phyloP scores from a whole-genome alignment of 2,797 vertebrate species.

The Clarias platycephalus region DNA sequence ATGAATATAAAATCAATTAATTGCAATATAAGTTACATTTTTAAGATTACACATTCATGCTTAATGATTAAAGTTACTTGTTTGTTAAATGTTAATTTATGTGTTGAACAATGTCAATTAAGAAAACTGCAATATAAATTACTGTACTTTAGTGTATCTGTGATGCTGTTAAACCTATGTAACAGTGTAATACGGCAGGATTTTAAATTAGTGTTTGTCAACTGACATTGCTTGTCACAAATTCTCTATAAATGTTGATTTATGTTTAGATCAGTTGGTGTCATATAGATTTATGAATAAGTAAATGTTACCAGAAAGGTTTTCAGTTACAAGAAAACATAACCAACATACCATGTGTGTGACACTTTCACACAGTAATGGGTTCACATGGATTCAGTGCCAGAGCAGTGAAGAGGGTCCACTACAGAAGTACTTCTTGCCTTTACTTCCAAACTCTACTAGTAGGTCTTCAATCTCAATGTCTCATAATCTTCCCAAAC shows the following conservation, averaged over 20 bases:
- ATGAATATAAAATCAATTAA: background rate
- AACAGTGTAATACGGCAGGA: background rate
- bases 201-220: background rate
- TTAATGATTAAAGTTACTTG: background rate
- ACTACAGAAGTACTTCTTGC: slow-evolving; percentile 3
- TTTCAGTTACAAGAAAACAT: background rate
- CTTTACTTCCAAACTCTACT: slow-evolving; percentile 60
- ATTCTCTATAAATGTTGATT: background rate
- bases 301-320: background rate
- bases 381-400: background rate
- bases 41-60: background rate
- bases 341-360: background rate
- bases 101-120: background rate
- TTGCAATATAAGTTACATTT: background rate
- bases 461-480: slow-evolving; percentile 60
- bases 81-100: background rate
- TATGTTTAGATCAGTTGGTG: background rate
- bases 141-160: background rate
- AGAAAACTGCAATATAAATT: background rate
- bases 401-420: background rate
- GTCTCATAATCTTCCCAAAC: slow-evolving; percentile 60
- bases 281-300: background rate
- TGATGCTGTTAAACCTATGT: too few species aligned
- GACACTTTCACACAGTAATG: background rate
- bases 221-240: background rate